phyloP scores from a whole-genome alignment of 2,113 vertebrate species.

The Trinectes maculatus region DNA sequence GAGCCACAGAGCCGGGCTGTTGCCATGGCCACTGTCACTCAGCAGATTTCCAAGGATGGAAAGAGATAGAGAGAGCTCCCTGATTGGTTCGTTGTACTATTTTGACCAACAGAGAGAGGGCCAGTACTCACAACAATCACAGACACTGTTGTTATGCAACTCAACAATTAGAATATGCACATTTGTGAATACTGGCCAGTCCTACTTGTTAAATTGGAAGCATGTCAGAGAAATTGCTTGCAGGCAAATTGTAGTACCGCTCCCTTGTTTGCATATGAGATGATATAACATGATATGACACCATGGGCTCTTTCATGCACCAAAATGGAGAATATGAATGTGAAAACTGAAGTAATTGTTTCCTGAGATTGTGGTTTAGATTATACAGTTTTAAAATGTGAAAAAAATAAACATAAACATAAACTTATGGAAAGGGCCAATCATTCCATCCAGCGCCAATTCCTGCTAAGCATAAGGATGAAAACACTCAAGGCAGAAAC shows the following conservation, averaged over 20 bases:
- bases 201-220: conserved; percentile 44
- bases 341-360: too few species aligned
- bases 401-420: neutral
- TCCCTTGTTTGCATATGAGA: conserved; percentile 36
- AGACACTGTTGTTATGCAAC: conserved; percentile 76
- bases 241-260: conserved; percentile 28
- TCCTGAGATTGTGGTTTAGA: too few species aligned
- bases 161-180: conserved; percentile 67
- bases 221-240: conserved; percentile 26
- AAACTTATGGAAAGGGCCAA: too few species aligned
- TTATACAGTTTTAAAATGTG: too few species aligned
- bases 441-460: neutral
- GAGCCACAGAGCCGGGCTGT: conserved; percentile 66
- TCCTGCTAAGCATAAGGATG: neutral
- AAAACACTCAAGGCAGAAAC: neutral
- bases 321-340: too few species aligned
- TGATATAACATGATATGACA: conserved; percentile 33
- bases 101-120: conserved; percentile 62
- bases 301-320: conserved; percentile 45
- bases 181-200: conserved; percentile 60
- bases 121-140: conserved; percentile 63
- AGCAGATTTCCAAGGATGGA: conserved; percentile 72
- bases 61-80: conserved; percentile 34
- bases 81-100: conserved; percentile 59
- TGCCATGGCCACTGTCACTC: conserved; percentile 81